Base-by-base conservation (phyloP, 2,797 vertebrate genomes). In the Glossophaga mutica region DNA sequence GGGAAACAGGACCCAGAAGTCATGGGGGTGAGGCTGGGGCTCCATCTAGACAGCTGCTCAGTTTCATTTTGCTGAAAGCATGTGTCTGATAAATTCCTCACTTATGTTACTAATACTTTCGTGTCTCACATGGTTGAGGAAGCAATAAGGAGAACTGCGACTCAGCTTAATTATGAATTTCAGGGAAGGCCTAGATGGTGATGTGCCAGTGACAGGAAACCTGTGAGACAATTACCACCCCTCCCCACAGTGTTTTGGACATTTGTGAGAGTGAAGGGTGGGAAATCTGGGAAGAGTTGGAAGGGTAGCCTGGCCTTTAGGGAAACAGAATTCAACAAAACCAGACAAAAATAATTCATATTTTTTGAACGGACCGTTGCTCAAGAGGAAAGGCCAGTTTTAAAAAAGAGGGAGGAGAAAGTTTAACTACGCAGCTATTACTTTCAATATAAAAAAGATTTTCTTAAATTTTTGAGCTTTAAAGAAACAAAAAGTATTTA, bases 291-390 rank as follows among this genome's bases (percentile, higher is more conserved):
- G 74, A 77, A 85, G 57, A 71, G 14, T 79, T 70, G 87, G 55
- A 94, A 91, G 92, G 73, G 92, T 42, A 68, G 39, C 44, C 22
- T 67, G 15, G 89, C 6, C 65, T 79, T 92, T 12, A 68, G n/a
- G 82, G 89, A 97, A 97, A 94, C 34, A 84, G 55, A 91, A 87
- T 76, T 79, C 42, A 91, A 57, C 2, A 65, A 95, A 94, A 93
- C 74, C 68, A 89, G 90, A 85, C 14, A 93, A 55, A 93, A 94
- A 93, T 81, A 50, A 29, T 52, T 96, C 57, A 52, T 85, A 90
- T 85, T 87, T 92, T 90, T 96, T 50, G 50, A 83, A 62, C 92
- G 48, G 34, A 85, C 70, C 5, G 0, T 76, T 71, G 39, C n/a
- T 91, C 65, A 83, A 70, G 76, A 90, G 70, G 50, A 59, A 94